A percentile compares a stretch with the other conserved stretches of the same genome.
Conservation (phyloP, 2,797 vertebrate genomes). For the Crax fasciolata region DNA sequence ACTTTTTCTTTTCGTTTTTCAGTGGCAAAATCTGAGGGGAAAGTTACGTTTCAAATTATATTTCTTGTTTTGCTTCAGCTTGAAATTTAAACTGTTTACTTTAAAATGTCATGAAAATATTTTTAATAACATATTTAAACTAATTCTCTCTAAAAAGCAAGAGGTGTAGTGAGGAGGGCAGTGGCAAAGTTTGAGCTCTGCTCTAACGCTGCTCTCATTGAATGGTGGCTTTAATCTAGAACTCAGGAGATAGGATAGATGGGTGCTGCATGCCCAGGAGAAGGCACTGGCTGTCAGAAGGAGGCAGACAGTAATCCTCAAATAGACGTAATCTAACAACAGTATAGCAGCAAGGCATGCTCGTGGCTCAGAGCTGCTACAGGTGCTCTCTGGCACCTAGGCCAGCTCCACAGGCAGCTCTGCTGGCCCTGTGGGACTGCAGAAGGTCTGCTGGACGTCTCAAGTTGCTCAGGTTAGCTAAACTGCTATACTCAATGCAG, state of each 20-base stretch:
- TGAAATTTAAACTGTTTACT: not conserved
- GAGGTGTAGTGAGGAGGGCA: not conserved
- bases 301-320: not conserved
- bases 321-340: not conserved
- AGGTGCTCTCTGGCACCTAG: not conserved
- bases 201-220: not conserved
- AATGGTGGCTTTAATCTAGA: not conserved
- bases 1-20: slow-evolving; percentile 9
- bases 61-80: not conserved
- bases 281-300: not conserved
- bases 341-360: not conserved
- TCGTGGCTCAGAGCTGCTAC: not conserved
- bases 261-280: not conserved
- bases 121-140: not conserved
- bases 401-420: accelerated
- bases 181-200: not conserved
- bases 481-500: not conserved
- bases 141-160: not conserved
- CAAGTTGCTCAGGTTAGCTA: not conserved
- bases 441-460: not conserved
- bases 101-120: not conserved
- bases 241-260: not conserved
- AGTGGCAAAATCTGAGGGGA: not conserved
- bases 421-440: accelerated
- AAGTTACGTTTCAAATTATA: not conserved